phyloP scores from a whole-genome alignment of 2,888 invertebrate species.

The Phorcus lineatus region DNA sequence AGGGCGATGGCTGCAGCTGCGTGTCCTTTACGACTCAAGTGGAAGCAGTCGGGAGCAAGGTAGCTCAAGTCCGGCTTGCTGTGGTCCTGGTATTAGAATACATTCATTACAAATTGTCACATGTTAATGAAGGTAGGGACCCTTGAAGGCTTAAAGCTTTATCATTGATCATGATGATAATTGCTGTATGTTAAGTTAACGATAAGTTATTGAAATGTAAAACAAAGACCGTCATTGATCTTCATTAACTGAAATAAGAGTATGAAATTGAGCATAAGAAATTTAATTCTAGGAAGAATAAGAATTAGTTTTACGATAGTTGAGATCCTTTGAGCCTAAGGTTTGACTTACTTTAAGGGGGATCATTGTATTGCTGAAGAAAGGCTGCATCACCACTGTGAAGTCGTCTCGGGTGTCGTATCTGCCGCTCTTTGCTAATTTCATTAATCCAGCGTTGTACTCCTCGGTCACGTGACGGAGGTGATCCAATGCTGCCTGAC shows the following conservation, averaged over 20 bases:
- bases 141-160: too few relatives aligned
- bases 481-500: conserved; percentile 39
- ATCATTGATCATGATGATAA: too few relatives aligned
- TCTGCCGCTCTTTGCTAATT: conserved; percentile 57
- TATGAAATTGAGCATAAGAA: too few relatives aligned
- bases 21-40: conserved; percentile 69
- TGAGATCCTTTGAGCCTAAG: neutral
- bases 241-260: too few relatives aligned
- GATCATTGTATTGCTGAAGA: conserved; percentile 43
- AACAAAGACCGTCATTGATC: too few relatives aligned
- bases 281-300: too few relatives aligned
- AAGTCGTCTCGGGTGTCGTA: conserved; percentile 70
- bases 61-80: conserved; percentile 59
- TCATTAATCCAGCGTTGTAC: conserved; percentile 47
- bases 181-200: too few relatives aligned
- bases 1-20: conserved; percentile 65
- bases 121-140: too few relatives aligned
- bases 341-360: neutral
- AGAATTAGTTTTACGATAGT: too few relatives aligned
- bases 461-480: conserved; percentile 42
- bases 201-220: too few relatives aligned
- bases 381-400: conserved; percentile 71
- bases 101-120: too few relatives aligned
- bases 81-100: conserved; percentile 35
- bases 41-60: conserved; percentile 74